A percentile compares a stretch with the other conserved stretches of the same genome.
These are phyloP conservation scores for Xestoiulus laeticollis DNA, from an alignment of 2,888 invertebrate species.

Conservation along the genomic window DNA sequence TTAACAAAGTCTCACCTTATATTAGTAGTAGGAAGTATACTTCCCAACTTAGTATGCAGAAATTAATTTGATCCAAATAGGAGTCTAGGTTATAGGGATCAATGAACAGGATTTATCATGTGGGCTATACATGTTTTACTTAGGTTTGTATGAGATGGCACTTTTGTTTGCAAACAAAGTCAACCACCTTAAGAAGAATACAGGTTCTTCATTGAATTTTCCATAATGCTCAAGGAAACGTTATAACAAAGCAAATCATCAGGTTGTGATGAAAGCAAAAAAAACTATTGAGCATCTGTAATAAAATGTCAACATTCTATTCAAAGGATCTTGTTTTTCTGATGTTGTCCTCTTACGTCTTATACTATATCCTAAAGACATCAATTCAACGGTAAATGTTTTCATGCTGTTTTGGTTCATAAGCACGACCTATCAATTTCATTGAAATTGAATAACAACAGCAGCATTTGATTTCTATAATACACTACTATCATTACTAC, in stretches of 20 bases:
- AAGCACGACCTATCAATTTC: too few species aligned
- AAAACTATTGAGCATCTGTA: too few species aligned
- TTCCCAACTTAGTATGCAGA: background rate
- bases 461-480: too few species aligned
- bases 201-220: background rate
- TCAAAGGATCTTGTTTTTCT: too few species aligned
- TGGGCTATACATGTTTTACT: background rate
- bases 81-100: background rate
- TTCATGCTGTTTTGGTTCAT: too few species aligned
- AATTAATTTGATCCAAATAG: background rate
- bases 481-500: too few species aligned
- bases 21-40: background rate
- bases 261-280: background rate
- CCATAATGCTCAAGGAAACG: background rate
- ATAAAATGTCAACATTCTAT: too few species aligned
- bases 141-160: background rate
- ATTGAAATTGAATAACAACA: too few species aligned
- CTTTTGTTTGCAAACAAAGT: background rate
- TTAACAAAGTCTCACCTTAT: too few species aligned
- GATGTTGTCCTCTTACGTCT: too few species aligned
- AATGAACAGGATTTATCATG: background rate
- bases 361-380: too few species aligned
- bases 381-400: too few species aligned
- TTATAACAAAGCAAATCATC: background rate
- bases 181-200: background rate